Conservation (phyloP, 2,888 invertebrate genomes). For the Drosophila cyrtoloma region DNA sequence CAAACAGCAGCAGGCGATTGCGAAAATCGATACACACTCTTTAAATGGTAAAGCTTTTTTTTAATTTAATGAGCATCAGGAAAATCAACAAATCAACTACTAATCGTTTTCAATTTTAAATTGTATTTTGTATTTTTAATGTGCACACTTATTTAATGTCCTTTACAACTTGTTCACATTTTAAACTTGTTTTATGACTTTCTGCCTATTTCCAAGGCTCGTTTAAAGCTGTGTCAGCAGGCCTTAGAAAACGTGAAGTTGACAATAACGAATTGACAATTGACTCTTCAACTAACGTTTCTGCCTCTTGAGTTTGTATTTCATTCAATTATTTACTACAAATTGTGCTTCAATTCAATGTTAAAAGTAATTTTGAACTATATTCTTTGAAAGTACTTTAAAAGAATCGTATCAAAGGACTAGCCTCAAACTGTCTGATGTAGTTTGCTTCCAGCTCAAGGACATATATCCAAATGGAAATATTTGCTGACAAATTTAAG, state of each 20-base stretch:
- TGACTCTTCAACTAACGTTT: background rate
- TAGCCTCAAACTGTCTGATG: background rate
- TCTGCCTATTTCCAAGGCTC: background rate
- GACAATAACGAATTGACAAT: conserved; percentile 2
- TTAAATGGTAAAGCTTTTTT: conserved; percentile 7
- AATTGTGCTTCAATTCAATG: background rate
- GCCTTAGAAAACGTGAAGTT: too few relatives aligned
- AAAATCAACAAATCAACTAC: background rate
- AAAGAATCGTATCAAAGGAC: background rate
- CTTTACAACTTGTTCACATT: background rate
- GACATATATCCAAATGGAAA: background rate
- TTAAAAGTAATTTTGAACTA: background rate
- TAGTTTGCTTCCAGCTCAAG: background rate
- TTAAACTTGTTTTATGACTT: background rate
- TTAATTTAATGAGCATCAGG: conserved; percentile 11
- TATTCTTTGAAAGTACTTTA: background rate
- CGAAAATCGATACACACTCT: background rate
- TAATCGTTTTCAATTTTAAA: conserved; percentile 7
- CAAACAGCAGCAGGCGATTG: background rate
- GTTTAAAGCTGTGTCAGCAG: background rate
- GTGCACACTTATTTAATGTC: conserved; percentile 6
- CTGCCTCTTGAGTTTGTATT: background rate
- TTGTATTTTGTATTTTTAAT: background rate
- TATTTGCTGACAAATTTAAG: background rate
- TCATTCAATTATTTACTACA: background rate